Percentiles rank a stretch among this genome's conserved stretches.
Conservation (phyloP, 2,888 invertebrate genomes). For the Drosophila putrida region DNA sequence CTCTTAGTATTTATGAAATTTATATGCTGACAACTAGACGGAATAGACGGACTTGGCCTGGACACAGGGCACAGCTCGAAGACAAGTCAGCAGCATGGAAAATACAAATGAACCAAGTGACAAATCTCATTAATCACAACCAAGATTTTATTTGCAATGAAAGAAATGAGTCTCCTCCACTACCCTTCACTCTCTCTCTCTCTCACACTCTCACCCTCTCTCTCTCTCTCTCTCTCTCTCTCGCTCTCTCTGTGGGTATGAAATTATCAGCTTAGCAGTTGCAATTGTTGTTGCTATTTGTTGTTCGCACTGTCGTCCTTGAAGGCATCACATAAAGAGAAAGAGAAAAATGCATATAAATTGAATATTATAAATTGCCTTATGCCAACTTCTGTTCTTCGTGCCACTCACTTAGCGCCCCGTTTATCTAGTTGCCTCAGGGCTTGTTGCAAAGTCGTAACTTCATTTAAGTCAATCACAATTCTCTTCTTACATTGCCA, state of each 20-base stretch:
- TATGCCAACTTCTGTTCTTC: conserved; percentile 64
- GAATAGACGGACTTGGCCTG: conserved; percentile 12
- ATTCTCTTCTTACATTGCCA: conserved; percentile 36
- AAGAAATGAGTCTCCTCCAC: conserved; percentile 3
- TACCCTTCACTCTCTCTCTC: not conserved
- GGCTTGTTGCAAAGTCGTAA: conserved; percentile 71
- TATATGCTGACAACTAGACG: conserved; percentile 51
- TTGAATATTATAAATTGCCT: conserved; percentile 82
- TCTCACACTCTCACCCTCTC: not conserved
- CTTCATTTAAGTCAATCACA: conserved; percentile 83
- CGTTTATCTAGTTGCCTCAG: conserved; percentile 40
- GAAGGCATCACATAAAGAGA: not conserved
- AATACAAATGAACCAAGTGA: conserved; percentile 78
- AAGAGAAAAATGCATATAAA: conserved; percentile 80
- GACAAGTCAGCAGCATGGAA: conserved; percentile 69
- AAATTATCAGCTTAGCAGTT: conserved; percentile 75
- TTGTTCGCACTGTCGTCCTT: conserved; percentile 37
- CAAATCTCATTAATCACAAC: conserved; percentile 82
- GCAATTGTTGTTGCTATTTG: conserved; percentile 56
- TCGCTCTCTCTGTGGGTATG: conserved; percentile 23
- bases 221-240: not conserved
- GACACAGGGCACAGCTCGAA: conserved; percentile 22
- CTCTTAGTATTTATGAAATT: conserved; percentile 66
- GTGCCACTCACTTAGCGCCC: conserved; percentile 44
- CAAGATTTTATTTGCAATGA: conserved; percentile 57